Conservation (phyloP, 2,113 vertebrate species). For the Syngnathus typhle region DNA sequence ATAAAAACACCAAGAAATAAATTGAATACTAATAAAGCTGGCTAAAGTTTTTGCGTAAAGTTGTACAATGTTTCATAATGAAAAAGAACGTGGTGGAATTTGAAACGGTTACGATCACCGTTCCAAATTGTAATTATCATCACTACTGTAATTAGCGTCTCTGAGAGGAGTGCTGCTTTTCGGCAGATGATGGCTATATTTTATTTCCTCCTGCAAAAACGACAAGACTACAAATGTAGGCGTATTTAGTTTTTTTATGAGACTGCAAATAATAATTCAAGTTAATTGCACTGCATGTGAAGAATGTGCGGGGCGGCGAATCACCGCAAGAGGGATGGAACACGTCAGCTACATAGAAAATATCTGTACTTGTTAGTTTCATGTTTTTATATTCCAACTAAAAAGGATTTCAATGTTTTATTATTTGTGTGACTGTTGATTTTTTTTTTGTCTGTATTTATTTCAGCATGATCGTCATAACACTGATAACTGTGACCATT, state of each 20-base stretch:
- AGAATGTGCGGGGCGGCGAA: not conserved
- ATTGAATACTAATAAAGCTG: too few relatives aligned
- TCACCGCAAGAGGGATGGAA: not conserved
- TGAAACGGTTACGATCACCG: not conserved
- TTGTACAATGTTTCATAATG: too few relatives aligned
- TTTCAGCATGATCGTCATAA: too few relatives aligned
- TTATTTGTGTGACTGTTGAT: too few relatives aligned
- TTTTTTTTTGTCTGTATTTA: too few relatives aligned
- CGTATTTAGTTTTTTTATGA: not conserved
- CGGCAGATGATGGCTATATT: not conserved
- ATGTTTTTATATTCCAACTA: too few relatives aligned
- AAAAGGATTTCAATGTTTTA: too few relatives aligned
- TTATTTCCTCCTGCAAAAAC: not conserved
- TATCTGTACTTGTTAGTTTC: too few relatives aligned
- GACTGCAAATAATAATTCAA: conserved; percentile 1
- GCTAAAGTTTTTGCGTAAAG: too few relatives aligned
- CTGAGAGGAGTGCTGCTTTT: not conserved
- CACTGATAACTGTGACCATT: too few relatives aligned
- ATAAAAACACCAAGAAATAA: too few relatives aligned
- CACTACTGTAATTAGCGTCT: not conserved
- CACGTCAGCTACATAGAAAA: too few relatives aligned
- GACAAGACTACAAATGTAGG: not conserved
- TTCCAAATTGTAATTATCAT: not conserved
- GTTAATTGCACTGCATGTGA: not conserved
- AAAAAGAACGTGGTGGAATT: not conserved